Base-by-base conservation (phyloP, 2,888 invertebrate genomes). In the Agonopterix subpropinquella region DNA sequence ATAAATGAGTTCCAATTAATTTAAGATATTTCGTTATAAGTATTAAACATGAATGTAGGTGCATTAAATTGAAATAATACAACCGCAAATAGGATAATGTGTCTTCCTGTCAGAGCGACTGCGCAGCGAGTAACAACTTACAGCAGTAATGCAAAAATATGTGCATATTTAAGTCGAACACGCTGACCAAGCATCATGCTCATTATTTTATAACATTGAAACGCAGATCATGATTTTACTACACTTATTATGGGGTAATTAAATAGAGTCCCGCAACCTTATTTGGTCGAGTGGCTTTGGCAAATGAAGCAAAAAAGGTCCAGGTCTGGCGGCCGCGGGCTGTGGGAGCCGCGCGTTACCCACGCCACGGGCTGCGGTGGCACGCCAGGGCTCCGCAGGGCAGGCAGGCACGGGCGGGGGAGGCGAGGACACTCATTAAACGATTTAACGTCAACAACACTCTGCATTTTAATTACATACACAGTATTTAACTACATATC, bases 221-320 rank as follows among this genome's bases (percentile, higher is more conserved):
- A 76, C 60, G 59, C 72, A 64, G 70, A 73, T 75, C 73, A 77
- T 71, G 71, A 76, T 79, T 80, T 77, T 77, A 77, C 72, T 77
- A 70, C 67, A 70, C 72, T 74, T 77, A 80, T 79, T 79, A 80
- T 67, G 70, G 73, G 62, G 72, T 79, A 82, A 84, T 84, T 82
- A 82, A 83, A 77, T 78, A 77, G 65, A 77, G 65, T 66, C 68
- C 67, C 56, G 61, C 57, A 64, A 61, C 79, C 80, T 61, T 81
- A 80, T 81, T 80, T 73, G 76, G 77, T 58, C 53, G 61, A 65
- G 55, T 56, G 56, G 53, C 63, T 66, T 67, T 58, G 58, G 57
- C 58, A 74, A 73, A 69, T 62, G 59, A 61, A 68, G 68, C 68
- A 78, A 83, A 82, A 80, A 74, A 71, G 54, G 58, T 61, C 57